Evolutionary conservation across 2,888 invertebrate genomes (phyloP).

Genomic region (Mystacides longicornis): DNA sequence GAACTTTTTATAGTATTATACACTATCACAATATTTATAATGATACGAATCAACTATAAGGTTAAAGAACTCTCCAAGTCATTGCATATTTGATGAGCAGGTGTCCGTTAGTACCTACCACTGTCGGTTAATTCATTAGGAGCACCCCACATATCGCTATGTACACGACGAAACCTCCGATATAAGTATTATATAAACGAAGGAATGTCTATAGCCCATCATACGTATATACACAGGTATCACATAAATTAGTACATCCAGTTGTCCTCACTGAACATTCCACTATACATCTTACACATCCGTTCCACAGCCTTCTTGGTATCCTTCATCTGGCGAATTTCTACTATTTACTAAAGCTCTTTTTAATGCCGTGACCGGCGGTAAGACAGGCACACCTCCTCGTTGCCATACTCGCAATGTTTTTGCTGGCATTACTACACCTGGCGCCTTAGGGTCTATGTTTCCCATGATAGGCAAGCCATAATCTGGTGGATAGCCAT

Average conservation of each 20-base stretch:
- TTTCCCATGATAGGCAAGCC: conserved; percentile 61
- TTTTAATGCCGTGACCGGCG: conserved; percentile 78
- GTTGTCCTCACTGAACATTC: background rate
- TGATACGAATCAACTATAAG: conserved; percentile 9
- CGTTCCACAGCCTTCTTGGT: conserved; percentile 88
- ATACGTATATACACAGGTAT: background rate
- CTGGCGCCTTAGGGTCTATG: conserved; percentile 38
- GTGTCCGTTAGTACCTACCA: conserved; percentile 1
- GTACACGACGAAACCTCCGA: too few relatives aligned
- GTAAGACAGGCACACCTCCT: conserved; percentile 73
- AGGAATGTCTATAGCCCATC: too few relatives aligned
- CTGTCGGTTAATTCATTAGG: too few relatives aligned
- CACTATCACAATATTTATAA: conserved; percentile 1
- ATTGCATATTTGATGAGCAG: conserved; percentile 7
- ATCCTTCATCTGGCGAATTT: conserved; percentile 84
- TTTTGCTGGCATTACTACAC: conserved; percentile 51
- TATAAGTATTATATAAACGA: too few relatives aligned
- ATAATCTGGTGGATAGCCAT: conserved; percentile 69
- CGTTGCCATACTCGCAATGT: conserved; percentile 83
- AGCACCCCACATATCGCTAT: too few relatives aligned
- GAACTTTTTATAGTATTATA: background rate
- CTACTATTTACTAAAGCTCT: conserved; percentile 75
- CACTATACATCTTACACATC: conserved; percentile 58
- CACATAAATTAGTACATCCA: conserved; percentile 1
- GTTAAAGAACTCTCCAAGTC: conserved; percentile 1